phyloP scores from a whole-genome alignment of 2,888 invertebrate species.

The Aphidius colemani region DNA sequence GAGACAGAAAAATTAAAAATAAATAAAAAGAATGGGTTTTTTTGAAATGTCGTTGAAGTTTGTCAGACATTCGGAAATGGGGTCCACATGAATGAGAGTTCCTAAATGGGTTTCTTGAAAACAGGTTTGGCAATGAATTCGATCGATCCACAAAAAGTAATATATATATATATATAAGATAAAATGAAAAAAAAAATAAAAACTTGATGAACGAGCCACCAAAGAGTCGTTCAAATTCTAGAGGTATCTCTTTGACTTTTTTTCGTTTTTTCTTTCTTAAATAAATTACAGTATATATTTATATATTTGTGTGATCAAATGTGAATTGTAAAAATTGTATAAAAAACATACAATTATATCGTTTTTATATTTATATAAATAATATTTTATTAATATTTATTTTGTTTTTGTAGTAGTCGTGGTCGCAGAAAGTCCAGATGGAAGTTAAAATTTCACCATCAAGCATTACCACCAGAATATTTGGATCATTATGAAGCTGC shows the following conservation, averaged over 20 bases:
- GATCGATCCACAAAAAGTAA: conserved; percentile 13
- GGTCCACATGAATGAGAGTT: conserved; percentile 25
- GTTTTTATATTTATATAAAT: not conserved
- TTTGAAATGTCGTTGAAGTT: conserved; percentile 16
- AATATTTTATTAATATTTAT: not conserved
- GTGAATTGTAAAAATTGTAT: not conserved
- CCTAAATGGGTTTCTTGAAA: conserved; percentile 12
- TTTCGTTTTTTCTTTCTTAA: too few species aligned
- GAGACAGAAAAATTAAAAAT: too few species aligned
- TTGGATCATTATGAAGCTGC: conserved; percentile 79
- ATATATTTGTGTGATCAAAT: not conserved
- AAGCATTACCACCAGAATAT: conserved; percentile 78
- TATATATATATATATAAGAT: conserved; percentile 3
- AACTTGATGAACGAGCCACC: conserved; percentile 10
- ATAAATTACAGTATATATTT: too few species aligned
- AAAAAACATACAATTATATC: not conserved
- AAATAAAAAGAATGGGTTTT: too few species aligned
- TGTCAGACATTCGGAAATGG: conserved; percentile 7
- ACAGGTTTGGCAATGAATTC: conserved; percentile 13
- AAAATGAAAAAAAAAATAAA: conserved; percentile 13
- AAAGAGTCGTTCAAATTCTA: conserved; percentile 19
- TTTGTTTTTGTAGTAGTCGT: conserved; percentile 44
- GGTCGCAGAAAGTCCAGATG: conserved; percentile 70
- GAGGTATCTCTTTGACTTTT: not conserved
- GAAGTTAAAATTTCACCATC: conserved; percentile 81